These are phyloP conservation scores for Zygaena filipendulae DNA, from an alignment of 2,888 invertebrate genomes.

Conservation along the genomic window DNA sequence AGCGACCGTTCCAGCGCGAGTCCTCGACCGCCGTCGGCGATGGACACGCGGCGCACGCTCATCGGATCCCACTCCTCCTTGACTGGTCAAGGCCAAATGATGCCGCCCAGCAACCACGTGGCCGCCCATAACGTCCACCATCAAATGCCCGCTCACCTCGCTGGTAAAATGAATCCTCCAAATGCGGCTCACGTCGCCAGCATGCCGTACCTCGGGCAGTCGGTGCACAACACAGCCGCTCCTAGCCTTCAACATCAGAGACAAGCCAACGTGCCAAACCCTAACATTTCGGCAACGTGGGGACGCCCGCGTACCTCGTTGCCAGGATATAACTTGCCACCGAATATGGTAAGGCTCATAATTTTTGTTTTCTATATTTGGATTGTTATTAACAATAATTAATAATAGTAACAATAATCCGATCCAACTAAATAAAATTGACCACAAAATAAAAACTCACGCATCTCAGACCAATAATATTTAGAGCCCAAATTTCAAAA, in stretches of 20 bases:
- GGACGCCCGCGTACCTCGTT: conserved; percentile 37
- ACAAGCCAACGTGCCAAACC: conserved; percentile 33
- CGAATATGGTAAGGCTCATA: conserved; percentile 37
- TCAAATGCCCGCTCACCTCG: conserved; percentile 30
- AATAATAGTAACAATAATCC: no score
- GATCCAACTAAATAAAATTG: no score
- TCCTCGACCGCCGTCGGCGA: conserved; percentile 32
- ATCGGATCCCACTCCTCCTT: conserved; percentile 10
- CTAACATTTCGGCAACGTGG: conserved; percentile 34
- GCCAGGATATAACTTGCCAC: conserved; percentile 39
- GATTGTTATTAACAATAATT: no score
- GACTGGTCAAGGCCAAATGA: conserved; percentile 14
- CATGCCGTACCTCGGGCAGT: conserved; percentile 44
- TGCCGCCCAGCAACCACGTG: conserved; percentile 27
- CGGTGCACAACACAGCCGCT: conserved; percentile 22
- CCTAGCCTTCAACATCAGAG: conserved; percentile 26
- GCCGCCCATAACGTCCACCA: conserved; percentile 21
- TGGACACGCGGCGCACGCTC: conserved; percentile 29
- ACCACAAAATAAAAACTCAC: no score
- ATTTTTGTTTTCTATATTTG: no score
- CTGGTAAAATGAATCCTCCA: conserved; percentile 25
- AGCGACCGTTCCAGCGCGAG: conserved; percentile 46
- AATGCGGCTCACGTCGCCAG: conserved; percentile 35
- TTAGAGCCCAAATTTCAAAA: no score
- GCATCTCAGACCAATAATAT: no score